Percentiles rank a stretch among this genome's conserved stretches.
Evolutionary conservation across 1,140 invertebrate genomes (phyloP).

Genomic region (Orussus abietinus): DNA sequence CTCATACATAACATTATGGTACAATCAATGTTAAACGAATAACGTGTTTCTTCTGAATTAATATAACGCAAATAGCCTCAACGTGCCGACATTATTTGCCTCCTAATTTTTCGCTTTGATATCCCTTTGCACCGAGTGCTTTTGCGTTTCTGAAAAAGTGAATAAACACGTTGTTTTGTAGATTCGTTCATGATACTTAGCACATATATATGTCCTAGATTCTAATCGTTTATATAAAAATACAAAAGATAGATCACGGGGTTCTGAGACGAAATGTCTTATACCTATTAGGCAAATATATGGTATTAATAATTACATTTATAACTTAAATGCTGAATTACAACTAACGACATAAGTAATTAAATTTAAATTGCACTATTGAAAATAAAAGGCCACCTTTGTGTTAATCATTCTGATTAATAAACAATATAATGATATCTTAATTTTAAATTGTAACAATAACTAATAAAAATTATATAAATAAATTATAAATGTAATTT

Average conservation of each 20-base stretch:
- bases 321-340: too few relatives aligned
- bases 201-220: slow-evolving; percentile 6
- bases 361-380: not conserved
- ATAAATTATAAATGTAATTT: too few relatives aligned
- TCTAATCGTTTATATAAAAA: slow-evolving; percentile 44
- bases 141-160: slow-evolving; percentile 51
- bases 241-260: slow-evolving; percentile 45
- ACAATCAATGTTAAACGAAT: slow-evolving; percentile 19
- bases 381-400: not conserved
- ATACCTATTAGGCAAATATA: slow-evolving; percentile 18
- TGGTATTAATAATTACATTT: slow-evolving; percentile 10
- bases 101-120: slow-evolving; percentile 50
- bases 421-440: not conserved
- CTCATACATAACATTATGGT: slow-evolving; percentile 22
- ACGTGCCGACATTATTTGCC: slow-evolving; percentile 47
- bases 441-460: too few relatives aligned
- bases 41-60: slow-evolving; percentile 3
- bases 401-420: slow-evolving; percentile 6
- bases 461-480: too few relatives aligned
- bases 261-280: slow-evolving; percentile 26
- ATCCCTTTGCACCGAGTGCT: slow-evolving; percentile 46
- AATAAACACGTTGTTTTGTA: slow-evolving; percentile 29
- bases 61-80: slow-evolving; percentile 34
- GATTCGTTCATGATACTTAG: slow-evolving; percentile 8
- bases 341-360: too few relatives aligned